These are phyloP conservation scores for Drosophila atripex DNA, from an alignment of 2,888 invertebrate species.

Conservation along the genomic window DNA sequence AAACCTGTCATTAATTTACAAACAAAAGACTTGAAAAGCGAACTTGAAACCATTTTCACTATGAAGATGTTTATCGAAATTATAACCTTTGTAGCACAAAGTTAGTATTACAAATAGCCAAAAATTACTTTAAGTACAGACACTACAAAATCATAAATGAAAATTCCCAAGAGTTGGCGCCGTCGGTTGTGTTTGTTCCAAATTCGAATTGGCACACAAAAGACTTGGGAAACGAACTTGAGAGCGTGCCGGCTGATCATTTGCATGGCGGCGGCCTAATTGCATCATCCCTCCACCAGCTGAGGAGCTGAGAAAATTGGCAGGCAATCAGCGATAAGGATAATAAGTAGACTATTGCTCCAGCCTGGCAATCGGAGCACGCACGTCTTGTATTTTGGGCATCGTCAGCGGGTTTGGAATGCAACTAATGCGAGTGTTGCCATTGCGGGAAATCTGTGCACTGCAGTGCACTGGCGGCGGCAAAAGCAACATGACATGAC, in stretches of 20 bases:
- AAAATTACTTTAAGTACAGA: not conserved
- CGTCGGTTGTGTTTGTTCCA: not conserved
- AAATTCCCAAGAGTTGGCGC: constrained; percentile 3
- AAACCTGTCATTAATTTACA: not conserved
- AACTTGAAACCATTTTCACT: not conserved
- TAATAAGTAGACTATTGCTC: constrained; percentile 17
- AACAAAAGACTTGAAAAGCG: not conserved
- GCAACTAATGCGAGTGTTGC: constrained; percentile 34
- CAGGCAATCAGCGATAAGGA: constrained; percentile 35
- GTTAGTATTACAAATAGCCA: not conserved
- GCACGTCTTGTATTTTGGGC: constrained; percentile 52
- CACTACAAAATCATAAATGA: not conserved
- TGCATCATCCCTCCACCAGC: constrained; percentile 26
- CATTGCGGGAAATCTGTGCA: constrained; percentile 66
- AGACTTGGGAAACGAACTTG: constrained; percentile 75
- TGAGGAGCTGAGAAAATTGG: constrained; percentile 21
- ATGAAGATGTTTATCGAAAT: not conserved
- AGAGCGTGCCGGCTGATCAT: constrained; percentile 60
- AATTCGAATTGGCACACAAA: constrained; percentile 48
- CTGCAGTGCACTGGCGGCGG: constrained; percentile 23
- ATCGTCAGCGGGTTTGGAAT: constrained; percentile 53
- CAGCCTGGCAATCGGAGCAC: constrained; percentile 24
- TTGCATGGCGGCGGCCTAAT: constrained; percentile 29
- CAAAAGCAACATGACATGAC: constrained; percentile 54
- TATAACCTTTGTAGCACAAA: not conserved